These are phyloP conservation scores for Irena cyanogastra DNA, from an alignment of 2,113 vertebrate genomes.

Conservation along the genomic window DNA sequence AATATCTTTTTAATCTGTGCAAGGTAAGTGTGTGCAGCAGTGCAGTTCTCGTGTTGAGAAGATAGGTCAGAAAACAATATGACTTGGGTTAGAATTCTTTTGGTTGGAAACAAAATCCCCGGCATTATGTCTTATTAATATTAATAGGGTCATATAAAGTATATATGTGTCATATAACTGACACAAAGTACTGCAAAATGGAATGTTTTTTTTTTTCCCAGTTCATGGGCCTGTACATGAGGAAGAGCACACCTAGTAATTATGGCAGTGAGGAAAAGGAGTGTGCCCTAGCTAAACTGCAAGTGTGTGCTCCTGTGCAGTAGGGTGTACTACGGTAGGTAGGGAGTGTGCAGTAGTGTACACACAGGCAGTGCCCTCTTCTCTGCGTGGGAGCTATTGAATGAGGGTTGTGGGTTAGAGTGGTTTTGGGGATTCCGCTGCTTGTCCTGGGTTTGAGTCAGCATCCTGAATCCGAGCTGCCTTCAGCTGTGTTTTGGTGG, in stretches of 20 bases:
- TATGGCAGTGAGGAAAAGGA: neutral
- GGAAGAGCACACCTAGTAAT: neutral
- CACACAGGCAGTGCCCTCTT: neutral
- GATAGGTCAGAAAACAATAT: neutral
- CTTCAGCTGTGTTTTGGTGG: neutral
- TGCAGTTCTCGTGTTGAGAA: neutral
- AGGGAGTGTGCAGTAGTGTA: accelerated
- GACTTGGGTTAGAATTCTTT: neutral
- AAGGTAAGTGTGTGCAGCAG: neutral
- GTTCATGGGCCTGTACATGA: neutral
- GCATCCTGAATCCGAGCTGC: neutral
- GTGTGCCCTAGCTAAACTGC: neutral
- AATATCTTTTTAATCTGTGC: neutral
- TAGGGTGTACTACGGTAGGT: accelerated
- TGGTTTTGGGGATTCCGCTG: neutral
- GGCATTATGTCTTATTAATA: neutral
- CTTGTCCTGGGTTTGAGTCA: neutral
- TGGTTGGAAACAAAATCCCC: neutral
- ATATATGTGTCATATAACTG: no score
- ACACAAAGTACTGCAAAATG: neutral
- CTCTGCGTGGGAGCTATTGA: neutral
- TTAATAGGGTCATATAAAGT: neutral
- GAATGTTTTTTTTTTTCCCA: neutral
- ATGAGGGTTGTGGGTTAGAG: neutral
- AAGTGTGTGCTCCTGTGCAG: neutral